phyloP scores from a whole-genome alignment of 2,888 invertebrate species.

The Chouioia cunea region DNA sequence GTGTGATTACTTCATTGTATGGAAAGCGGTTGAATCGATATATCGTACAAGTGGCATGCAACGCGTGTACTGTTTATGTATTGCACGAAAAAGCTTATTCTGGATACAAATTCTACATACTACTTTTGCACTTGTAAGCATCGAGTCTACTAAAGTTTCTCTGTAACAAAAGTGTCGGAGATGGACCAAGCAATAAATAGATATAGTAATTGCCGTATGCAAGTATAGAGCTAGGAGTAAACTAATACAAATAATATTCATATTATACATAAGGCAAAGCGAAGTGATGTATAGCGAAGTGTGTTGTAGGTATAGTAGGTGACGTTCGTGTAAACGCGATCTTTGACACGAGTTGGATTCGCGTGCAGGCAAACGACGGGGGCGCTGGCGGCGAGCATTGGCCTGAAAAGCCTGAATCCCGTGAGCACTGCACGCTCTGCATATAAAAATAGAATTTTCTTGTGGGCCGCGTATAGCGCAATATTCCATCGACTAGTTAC shows the following conservation, averaged over 20 bases:
- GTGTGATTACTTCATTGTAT: conserved; percentile 13
- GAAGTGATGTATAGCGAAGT: background rate
- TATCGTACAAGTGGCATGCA: background rate
- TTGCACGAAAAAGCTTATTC: background rate
- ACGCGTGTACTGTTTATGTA: background rate
- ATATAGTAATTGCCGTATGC: no score
- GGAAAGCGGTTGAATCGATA: conserved; percentile 18
- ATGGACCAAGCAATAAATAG: background rate
- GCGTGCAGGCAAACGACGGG: conserved; percentile 6
- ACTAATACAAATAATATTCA: no score
- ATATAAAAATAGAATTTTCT: conserved; percentile 29
- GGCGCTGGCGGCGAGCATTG: conserved; percentile 17
- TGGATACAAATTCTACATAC: background rate
- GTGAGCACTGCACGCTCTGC: background rate
- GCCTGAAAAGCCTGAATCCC: conserved; percentile 28
- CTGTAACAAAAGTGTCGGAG: background rate
- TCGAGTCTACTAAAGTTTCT: no score
- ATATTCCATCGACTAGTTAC: conserved; percentile 3
- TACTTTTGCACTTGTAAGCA: background rate
- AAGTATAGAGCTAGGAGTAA: no score
- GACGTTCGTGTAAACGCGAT: conserved; percentile 20
- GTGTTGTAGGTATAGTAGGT: background rate
- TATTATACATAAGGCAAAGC: no score
- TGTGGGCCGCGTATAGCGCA: background rate
- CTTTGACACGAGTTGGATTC: conserved; percentile 33